Conservation (phyloP, 2,888 invertebrate species). For the Parnassius smintheus region DNA sequence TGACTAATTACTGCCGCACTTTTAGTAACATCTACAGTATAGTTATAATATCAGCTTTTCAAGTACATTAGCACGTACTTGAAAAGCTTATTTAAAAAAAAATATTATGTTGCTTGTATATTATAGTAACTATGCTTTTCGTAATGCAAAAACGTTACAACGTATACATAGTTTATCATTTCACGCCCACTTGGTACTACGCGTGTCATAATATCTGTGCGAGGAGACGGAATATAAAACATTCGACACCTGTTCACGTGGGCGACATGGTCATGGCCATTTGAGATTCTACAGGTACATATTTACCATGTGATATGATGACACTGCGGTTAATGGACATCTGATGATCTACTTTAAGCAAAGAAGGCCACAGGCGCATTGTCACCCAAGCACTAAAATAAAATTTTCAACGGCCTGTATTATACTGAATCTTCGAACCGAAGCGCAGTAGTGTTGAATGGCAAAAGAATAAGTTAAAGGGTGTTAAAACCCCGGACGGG, state of each 20-base stretch:
- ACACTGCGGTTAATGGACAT: too few species aligned
- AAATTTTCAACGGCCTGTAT: too few species aligned
- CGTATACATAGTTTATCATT: slow-evolving; percentile 23
- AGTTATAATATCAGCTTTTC: slow-evolving; percentile 14
- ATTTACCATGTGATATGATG: neutral
- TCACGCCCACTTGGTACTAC: slow-evolving; percentile 36
- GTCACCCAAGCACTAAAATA: too few species aligned
- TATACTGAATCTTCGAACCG: too few species aligned
- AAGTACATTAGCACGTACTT: neutral
- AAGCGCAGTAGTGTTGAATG: too few species aligned
- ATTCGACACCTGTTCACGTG: slow-evolving; percentile 69
- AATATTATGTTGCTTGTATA: neutral
- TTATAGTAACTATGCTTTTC: neutral
- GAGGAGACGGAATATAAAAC: slow-evolving; percentile 46
- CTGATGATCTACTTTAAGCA: too few species aligned
- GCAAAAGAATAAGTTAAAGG: too few species aligned
- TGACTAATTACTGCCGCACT: slow-evolving; percentile 27
- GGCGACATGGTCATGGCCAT: slow-evolving; percentile 60
- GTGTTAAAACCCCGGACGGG: too few species aligned
- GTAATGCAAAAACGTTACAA: slow-evolving; percentile 20
- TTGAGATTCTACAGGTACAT: neutral
- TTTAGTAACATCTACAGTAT: slow-evolving; percentile 14
- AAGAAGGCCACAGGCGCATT: too few species aligned
- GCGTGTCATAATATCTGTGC: slow-evolving; percentile 36
- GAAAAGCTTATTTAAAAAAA: slow-evolving; percentile 10